Percentiles rank a stretch among this genome's conserved stretches.
Evolutionary conservation across 2,888 invertebrate genomes (phyloP).

Genomic region (Drosophila phalerata): DNA sequence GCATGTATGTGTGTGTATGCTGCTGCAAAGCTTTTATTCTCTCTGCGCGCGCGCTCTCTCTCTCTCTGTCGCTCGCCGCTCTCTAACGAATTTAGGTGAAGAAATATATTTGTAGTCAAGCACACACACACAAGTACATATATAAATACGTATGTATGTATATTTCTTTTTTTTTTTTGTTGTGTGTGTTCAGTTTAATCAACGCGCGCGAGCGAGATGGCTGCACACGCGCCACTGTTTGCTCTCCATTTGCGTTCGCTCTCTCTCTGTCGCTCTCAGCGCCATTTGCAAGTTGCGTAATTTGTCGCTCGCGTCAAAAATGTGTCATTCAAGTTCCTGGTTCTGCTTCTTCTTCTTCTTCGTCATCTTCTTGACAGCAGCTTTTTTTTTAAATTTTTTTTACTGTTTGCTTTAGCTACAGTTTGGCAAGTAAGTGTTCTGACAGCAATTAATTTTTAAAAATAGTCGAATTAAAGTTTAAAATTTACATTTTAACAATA

Average conservation of each 20-base stretch:
- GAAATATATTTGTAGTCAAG: conserved; percentile 49
- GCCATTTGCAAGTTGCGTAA: conserved; percentile 81
- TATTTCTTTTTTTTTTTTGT: conserved; percentile 23
- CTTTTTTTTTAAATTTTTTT: not conserved
- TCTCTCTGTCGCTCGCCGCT: conserved; percentile 13
- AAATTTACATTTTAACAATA: too few species aligned
- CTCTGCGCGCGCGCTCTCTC: too few species aligned
- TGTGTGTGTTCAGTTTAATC: conserved; percentile 39
- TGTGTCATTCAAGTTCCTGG: conserved; percentile 79
- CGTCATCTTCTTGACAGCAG: conserved; percentile 15
- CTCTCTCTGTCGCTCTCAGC: conserved; percentile 13
- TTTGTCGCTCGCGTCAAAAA: conserved; percentile 65
- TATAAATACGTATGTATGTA: not conserved
- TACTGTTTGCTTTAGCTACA: not conserved
- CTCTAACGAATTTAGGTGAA: conserved; percentile 64
- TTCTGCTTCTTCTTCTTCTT: conserved; percentile 29
- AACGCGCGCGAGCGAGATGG: conserved; percentile 43
- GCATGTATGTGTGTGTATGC: conserved; percentile 32
- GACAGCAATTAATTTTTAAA: too few species aligned
- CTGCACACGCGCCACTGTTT: conserved; percentile 6
- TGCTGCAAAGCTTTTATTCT: too few species aligned
- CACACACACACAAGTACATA: conserved; percentile 39
- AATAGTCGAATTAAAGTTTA: too few species aligned
- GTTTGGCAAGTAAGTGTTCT: too few species aligned
- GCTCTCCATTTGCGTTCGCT: conserved; percentile 23